Evolutionary conservation across 2,888 invertebrate species (phyloP), one percentile per base, ranked within the genome.

Genomic region (Pseudeuparius sepicola): DNA sequence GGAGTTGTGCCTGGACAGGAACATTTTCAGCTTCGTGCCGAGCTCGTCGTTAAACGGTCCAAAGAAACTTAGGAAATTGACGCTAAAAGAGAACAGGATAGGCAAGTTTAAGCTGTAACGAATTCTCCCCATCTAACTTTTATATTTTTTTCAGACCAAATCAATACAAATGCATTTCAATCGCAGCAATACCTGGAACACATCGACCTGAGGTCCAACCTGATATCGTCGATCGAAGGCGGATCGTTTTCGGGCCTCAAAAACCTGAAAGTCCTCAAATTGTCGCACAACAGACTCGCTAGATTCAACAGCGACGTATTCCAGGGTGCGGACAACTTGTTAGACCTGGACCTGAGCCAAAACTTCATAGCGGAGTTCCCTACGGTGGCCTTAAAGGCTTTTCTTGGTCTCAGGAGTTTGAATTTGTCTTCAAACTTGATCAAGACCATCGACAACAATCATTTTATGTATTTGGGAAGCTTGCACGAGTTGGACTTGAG

Each of bases 351-450:
- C 57, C 65, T 94, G 14, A 85, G 88, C 0, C 78, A 83, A 53
- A 93, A 93, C 66, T 87, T 86, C 56, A 76, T 92, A 35, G 67
- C 70, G 2, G 82, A 83, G 55, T 84, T 88, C 54, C 89, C 89
- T 3, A 73, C 75, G 0, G 76, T 82, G 6, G 81, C 87, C 0
- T 57, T 89, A 26, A 78, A 79, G 53, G 69, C 76, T 15, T 73
- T 89, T 47, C 62, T 64, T 13, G 73, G 73, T 35, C 61, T 92
- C 13, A 77, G 75, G 54, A 75, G 78, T 42, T 65, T 90, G 41
- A 85, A 87, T 60, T 64, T 89, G 20, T 86, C 86, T 9, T 82
- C 86, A 43, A 90, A 90, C 63, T 74, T 87, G 66, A 79, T 90
- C 30, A 65, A 88, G 82, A 81, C 70, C 54, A 70, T 90, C 50